These are phyloP conservation scores for Gobio gobio DNA, from an alignment of 2,113 vertebrate genomes.

Conservation along the genomic window DNA sequence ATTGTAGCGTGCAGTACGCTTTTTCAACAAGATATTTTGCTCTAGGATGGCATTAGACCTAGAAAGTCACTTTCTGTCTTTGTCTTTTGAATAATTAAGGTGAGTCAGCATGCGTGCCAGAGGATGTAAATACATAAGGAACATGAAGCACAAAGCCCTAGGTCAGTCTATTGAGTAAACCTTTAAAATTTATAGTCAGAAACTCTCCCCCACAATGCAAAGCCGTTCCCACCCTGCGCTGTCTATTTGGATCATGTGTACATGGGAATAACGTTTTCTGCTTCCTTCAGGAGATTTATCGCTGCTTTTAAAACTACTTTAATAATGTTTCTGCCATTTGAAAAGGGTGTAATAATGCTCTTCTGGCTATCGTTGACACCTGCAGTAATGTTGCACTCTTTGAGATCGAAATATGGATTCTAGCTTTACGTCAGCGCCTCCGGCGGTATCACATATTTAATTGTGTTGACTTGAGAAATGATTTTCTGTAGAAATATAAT, in stretches of 20 bases:
- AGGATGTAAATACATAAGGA: conserved; percentile 8
- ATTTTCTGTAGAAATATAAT: conserved; percentile 49
- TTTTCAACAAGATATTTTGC: conserved; percentile 48
- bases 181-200: conserved; percentile 32
- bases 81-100: conserved; percentile 48
- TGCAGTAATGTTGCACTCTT: conserved; percentile 5
- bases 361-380: conserved; percentile 8
- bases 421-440: background rate
- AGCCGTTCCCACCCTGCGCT: conserved; percentile 19
- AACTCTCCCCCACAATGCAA: conserved; percentile 2
- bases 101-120: conserved; percentile 19
- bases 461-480: conserved; percentile 42
- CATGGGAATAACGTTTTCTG: background rate
- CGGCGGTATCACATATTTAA: conserved; percentile 38
- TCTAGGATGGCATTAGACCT: conserved; percentile 49
- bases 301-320: conserved; percentile 9
- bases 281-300: conserved; percentile 27
- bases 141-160: conserved; percentile 22
- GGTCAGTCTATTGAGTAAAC: conserved; percentile 38
- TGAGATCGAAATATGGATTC: conserved; percentile 30
- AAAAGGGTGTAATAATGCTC: conserved; percentile 30
- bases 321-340: conserved; percentile 16
- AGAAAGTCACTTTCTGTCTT: conserved; percentile 51
- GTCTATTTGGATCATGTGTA: conserved; percentile 28
- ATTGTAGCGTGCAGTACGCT: background rate